These are phyloP conservation scores for Grammomys surdaster DNA, from an alignment of 2,113 vertebrate genomes.

Conservation along the genomic window DNA sequence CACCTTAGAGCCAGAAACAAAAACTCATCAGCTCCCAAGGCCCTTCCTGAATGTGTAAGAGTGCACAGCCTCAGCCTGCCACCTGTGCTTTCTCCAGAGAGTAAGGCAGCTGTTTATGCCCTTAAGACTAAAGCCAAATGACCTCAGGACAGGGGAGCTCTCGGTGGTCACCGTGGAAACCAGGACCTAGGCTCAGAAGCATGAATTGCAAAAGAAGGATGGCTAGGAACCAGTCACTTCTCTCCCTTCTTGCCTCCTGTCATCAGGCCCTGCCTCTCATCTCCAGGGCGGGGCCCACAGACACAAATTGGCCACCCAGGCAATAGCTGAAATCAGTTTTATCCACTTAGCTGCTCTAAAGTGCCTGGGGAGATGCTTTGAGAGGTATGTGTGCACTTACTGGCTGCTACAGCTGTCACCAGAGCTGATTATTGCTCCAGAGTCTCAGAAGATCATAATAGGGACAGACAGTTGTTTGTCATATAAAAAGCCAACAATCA, in stretches of 20 bases:
- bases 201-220: background rate
- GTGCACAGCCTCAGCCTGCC: background rate
- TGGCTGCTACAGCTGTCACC: slow-evolving; percentile 20
- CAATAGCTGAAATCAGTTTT: slow-evolving; percentile 55
- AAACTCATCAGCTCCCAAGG: background rate
- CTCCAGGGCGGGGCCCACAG: background rate
- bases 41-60: background rate
- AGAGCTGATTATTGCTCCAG: background rate
- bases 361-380: slow-evolving; percentile 38
- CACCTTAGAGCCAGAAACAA: background rate
- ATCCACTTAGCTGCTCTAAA: slow-evolving; percentile 57
- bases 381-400: background rate
- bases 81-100: background rate
- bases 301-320: background rate
- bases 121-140: background rate
- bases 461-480: slow-evolving; percentile 62
- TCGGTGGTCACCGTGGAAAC: background rate
- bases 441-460: slow-evolving; percentile 43
- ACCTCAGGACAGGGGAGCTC: background rate
- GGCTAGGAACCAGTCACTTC: background rate
- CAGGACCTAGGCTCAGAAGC: background rate
- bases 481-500: slow-evolving; percentile 62
- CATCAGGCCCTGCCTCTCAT: background rate
- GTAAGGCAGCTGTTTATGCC: background rate
- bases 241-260: background rate